Percentiles rank a stretch among this genome's conserved stretches.
Conservation (phyloP, 2,888 invertebrate species). For the Caenorhabditis becei region DNA sequence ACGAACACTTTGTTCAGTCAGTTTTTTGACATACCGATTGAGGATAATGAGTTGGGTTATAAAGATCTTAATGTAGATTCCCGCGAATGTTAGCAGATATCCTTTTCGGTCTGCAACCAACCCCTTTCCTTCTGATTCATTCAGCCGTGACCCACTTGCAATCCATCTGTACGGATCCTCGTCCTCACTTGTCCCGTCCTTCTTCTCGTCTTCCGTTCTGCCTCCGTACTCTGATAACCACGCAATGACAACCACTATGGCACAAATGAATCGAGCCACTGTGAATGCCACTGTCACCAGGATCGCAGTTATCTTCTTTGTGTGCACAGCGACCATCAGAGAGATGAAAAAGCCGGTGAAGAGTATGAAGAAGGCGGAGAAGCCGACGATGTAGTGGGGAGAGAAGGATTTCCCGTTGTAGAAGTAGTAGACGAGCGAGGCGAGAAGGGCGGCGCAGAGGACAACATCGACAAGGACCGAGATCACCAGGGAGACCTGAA, state of each 20-base stretch:
- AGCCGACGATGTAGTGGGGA: slow-evolving; percentile 50
- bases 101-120: slow-evolving; percentile 44
- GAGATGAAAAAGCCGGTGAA: slow-evolving; percentile 51
- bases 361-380: slow-evolving; percentile 52
- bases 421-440: slow-evolving; percentile 44
- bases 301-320: slow-evolving; percentile 40
- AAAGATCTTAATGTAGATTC: slow-evolving; percentile 47
- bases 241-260: slow-evolving; percentile 53
- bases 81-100: slow-evolving; percentile 22
- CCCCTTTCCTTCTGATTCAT: too few species aligned
- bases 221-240: slow-evolving; percentile 54
- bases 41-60: slow-evolving; percentile 37
- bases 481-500: slow-evolving; percentile 44
- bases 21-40: slow-evolving; percentile 27
- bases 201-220: slow-evolving; percentile 25
- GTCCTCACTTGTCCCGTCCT: neutral
- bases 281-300: slow-evolving; percentile 52
- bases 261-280: slow-evolving; percentile 53
- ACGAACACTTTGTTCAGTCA: too few species aligned
- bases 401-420: slow-evolving; percentile 54
- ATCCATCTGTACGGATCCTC: slow-evolving; percentile 59
- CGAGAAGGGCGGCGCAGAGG: slow-evolving; percentile 52
- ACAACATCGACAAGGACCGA: slow-evolving; percentile 47
- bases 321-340: slow-evolving; percentile 39
- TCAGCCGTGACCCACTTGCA: slow-evolving; percentile 20